Evolutionary conservation across 2,797 vertebrate species (phyloP).

Genomic region (Molossus alvarezi): DNA sequence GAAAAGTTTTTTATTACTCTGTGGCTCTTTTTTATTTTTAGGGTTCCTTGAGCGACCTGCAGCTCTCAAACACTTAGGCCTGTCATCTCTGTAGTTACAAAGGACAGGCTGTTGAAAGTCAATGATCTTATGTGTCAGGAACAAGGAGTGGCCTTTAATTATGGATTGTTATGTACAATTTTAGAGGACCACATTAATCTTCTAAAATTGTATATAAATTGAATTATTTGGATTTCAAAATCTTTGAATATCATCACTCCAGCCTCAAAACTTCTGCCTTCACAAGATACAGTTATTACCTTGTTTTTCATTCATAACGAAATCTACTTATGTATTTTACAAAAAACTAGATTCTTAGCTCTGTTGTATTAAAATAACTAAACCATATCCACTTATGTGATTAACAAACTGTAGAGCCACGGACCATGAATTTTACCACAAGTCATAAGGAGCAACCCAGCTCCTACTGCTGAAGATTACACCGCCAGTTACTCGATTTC

Average conservation of each 20-base stretch:
- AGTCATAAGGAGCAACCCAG: background rate
- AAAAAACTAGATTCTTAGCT: background rate
- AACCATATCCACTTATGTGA: background rate
- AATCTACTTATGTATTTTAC: background rate
- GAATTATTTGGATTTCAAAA: background rate
- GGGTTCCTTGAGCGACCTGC: background rate
- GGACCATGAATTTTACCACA: background rate
- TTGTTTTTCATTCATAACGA: constrained; percentile 3
- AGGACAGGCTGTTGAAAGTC: background rate
- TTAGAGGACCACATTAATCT: background rate
- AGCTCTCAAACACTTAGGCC: background rate
- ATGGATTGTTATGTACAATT: background rate
- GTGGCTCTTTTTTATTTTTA: background rate
- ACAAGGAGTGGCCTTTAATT: background rate
- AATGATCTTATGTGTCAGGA: background rate
- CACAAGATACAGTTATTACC: background rate
- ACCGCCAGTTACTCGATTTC: background rate
- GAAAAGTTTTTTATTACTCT: background rate
- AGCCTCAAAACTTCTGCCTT: background rate
- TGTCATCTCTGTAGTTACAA: background rate
- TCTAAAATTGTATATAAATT: background rate
- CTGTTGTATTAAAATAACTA: background rate
- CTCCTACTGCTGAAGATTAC: background rate
- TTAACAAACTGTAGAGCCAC: background rate
- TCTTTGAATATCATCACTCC: background rate